These are phyloP conservation scores for Sylvilagus bachmani DNA, from an alignment of 2,113 vertebrate species.

Conservation along the genomic window DNA sequence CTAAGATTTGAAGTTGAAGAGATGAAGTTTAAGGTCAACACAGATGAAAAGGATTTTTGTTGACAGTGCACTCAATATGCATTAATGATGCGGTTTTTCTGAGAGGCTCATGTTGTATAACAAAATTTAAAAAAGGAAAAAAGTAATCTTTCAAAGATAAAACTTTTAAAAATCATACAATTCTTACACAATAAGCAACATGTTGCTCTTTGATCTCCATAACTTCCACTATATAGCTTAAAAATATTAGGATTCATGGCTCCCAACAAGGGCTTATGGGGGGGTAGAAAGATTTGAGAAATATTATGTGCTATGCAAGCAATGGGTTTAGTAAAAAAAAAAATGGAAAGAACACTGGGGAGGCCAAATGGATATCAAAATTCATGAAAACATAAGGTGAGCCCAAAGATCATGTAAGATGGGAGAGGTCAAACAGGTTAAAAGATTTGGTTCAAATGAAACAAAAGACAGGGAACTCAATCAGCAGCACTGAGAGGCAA, in stretches of 20 bases:
- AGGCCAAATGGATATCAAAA: neutral
- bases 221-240: neutral
- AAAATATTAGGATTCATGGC: neutral
- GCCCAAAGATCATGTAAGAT: neutral
- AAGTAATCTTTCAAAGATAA: neutral
- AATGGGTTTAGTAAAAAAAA: slow-evolving; percentile 17
- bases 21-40: slow-evolving; percentile 4
- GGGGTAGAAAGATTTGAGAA: neutral
- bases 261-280: neutral
- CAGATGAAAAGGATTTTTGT: slow-evolving; percentile 15
- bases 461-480: neutral
- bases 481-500: neutral
- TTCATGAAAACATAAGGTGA: slow-evolving; percentile 1
- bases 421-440: neutral
- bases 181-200: neutral
- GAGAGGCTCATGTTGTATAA: neutral
- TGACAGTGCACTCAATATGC: neutral
- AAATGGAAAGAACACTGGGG: neutral
- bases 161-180: neutral
- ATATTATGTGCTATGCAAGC: neutral
- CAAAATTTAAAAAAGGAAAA: neutral
- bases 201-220: neutral
- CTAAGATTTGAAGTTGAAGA: neutral
- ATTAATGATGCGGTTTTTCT: slow-evolving; percentile 20
- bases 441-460: neutral